A percentile compares a stretch with the other conserved stretches of the same genome.
These are phyloP conservation scores for Tupiocoris notatus DNA, from an alignment of 2,888 invertebrate genomes.

Conservation along the genomic window DNA sequence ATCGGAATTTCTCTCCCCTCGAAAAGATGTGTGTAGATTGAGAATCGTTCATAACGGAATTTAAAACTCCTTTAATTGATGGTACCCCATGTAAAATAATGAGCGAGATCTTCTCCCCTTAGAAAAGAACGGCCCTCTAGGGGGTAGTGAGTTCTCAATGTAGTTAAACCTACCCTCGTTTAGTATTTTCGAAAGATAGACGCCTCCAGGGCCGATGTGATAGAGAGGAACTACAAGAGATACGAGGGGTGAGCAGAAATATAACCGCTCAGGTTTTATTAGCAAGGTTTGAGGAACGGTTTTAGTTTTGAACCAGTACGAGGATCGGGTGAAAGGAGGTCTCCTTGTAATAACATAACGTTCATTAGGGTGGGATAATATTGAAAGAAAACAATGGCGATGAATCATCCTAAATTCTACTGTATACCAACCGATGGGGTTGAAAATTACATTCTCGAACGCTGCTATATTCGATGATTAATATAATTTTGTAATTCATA, in stretches of 20 bases:
- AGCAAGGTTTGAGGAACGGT: not conserved
- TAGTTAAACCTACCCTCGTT: too few species aligned
- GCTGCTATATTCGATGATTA: too few species aligned
- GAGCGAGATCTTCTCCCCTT: not conserved
- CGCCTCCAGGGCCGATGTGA: not conserved
- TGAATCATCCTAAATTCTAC: not conserved
- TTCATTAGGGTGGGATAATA: not conserved
- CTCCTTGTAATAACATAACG: not conserved
- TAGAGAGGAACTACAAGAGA: not conserved
- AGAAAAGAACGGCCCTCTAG: not conserved
- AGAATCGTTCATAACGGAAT: too few species aligned
- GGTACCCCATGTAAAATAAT: not conserved
- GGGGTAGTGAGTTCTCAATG: not conserved
- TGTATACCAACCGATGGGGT: not conserved
- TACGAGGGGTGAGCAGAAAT: not conserved
- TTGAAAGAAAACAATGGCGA: not conserved
- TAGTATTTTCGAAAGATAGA: not conserved
- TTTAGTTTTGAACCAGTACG: not conserved
- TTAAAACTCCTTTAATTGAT: not conserved
- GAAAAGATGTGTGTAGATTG: too few species aligned
- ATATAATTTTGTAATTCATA: too few species aligned
- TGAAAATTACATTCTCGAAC: not conserved
- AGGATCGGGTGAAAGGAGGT: not conserved
- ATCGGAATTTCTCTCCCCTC: too few species aligned
- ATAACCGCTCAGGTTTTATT: not conserved